These are phyloP conservation scores for Dexiosoma caninum DNA, from an alignment of 2,888 invertebrate genomes.

Conservation along the genomic window DNA sequence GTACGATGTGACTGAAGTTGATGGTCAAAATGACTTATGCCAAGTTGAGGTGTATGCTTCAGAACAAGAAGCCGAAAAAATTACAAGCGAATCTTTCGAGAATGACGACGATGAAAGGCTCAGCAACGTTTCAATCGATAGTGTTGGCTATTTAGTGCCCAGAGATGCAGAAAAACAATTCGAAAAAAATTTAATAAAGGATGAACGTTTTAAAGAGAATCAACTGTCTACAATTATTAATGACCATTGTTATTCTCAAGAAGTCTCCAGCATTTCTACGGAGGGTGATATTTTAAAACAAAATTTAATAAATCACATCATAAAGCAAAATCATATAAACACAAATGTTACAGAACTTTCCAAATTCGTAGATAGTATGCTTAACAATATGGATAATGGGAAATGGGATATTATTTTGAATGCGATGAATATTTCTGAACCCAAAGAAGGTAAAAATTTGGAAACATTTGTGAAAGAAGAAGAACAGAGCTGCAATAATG, in stretches of 20 bases:
- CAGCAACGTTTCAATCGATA: constrained; percentile 33
- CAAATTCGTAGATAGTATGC: constrained; percentile 30
- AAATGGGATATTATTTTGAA: constrained; percentile 31
- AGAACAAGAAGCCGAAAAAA: not conserved
- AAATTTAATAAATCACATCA: constrained; percentile 38
- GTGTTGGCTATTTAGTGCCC: constrained; percentile 41
- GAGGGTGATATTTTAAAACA: constrained; percentile 46
- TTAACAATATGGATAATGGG: constrained; percentile 37
- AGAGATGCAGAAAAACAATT: not conserved
- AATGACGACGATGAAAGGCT: constrained; percentile 34
- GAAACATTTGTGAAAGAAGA: not conserved
- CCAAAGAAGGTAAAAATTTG: not conserved
- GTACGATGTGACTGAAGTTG: constrained; percentile 29
- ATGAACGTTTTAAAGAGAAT: not conserved
- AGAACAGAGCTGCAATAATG: not conserved
- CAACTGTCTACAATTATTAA: constrained; percentile 45
- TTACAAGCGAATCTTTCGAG: not conserved
- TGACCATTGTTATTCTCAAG: constrained; percentile 60
- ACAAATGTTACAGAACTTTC: constrained; percentile 22
- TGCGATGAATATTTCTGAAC: constrained; percentile 22
- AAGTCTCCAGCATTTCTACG: not conserved
- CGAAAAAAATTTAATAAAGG: not conserved
- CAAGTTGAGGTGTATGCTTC: constrained; percentile 57
- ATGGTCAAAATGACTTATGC: constrained; percentile 41
- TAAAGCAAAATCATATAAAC: not conserved